Percentiles rank a stretch among this genome's conserved stretches.
Conservation (phyloP, 2,113 vertebrate genomes). For the Alectura lathami region DNA sequence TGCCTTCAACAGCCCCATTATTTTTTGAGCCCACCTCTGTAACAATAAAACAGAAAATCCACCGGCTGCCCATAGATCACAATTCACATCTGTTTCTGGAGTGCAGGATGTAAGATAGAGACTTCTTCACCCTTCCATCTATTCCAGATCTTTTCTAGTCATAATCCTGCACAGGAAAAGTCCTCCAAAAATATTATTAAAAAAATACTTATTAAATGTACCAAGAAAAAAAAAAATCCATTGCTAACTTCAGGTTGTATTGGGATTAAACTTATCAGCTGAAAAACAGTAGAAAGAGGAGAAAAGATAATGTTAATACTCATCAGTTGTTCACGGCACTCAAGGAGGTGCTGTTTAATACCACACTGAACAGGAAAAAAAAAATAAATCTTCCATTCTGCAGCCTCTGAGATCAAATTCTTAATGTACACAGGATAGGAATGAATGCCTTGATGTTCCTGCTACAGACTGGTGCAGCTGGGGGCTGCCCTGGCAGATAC, state of each 20-base stretch:
- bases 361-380: not conserved
- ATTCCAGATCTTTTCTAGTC: not conserved
- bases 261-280: not conserved
- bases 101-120: not conserved
- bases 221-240: not conserved
- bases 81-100: not conserved
- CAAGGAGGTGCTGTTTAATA: not conserved
- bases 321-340: not conserved
- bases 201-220: not conserved
- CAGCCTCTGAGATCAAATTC: not conserved
- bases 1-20: not conserved
- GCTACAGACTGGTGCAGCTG: not conserved
- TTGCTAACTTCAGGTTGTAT: not conserved
- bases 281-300: not conserved
- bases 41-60: not conserved
- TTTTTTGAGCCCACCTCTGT: not conserved
- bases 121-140: not conserved
- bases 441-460: not conserved
- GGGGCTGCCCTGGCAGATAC: not conserved
- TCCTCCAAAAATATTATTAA: not conserved
- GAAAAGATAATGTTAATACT: not conserved
- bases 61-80: not conserved
- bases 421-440: not conserved
- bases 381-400: not conserved
- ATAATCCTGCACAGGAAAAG: not conserved